These are phyloP conservation scores for Pedionomus torquatus DNA, from an alignment of 2,113 vertebrate species.

Conservation along the genomic window DNA sequence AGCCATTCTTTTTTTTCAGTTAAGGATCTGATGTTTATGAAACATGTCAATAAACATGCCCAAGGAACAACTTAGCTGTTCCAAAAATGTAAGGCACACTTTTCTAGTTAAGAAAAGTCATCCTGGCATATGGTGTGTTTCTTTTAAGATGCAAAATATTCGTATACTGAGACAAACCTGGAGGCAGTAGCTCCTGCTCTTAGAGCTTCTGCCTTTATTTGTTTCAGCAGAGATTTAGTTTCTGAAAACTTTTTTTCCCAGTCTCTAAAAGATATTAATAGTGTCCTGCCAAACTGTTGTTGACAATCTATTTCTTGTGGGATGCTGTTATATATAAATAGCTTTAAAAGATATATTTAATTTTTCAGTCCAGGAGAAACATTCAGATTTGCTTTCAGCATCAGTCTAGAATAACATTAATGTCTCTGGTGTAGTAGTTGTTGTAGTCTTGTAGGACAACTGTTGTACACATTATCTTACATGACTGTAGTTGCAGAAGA, in stretches of 20 bases:
- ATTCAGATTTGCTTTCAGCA: neutral
- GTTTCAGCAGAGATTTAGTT: neutral
- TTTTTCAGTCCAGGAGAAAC: conserved; percentile 8
- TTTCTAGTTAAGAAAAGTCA: conserved; percentile 27
- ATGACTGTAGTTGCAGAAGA: neutral
- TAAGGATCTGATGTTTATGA: conserved; percentile 16
- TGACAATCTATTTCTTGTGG: conserved; percentile 20
- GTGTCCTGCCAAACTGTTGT: conserved; percentile 14
- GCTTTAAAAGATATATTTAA: neutral
- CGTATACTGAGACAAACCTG: conserved; percentile 29
- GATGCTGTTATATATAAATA: conserved; percentile 18
- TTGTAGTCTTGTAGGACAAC: neutral
- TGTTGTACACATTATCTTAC: neutral
- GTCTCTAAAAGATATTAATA: neutral
- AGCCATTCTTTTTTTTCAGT: neutral
- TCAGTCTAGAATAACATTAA: neutral
- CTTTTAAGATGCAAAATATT: conserved; percentile 36
- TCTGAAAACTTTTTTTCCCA: neutral
- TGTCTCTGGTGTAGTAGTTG: neutral
- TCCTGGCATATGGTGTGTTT: conserved; percentile 47
- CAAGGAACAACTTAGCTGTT: neutral
- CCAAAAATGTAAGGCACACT: conserved; percentile 31
- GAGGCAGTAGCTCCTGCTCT: neutral
- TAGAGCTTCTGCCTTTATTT: conserved; percentile 1
- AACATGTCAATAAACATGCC: conserved; percentile 26